A percentile compares a stretch with the other conserved stretches of the same genome.
Conservation (phyloP, 2,797 vertebrate genomes). For the Spheniscus humboldti region DNA sequence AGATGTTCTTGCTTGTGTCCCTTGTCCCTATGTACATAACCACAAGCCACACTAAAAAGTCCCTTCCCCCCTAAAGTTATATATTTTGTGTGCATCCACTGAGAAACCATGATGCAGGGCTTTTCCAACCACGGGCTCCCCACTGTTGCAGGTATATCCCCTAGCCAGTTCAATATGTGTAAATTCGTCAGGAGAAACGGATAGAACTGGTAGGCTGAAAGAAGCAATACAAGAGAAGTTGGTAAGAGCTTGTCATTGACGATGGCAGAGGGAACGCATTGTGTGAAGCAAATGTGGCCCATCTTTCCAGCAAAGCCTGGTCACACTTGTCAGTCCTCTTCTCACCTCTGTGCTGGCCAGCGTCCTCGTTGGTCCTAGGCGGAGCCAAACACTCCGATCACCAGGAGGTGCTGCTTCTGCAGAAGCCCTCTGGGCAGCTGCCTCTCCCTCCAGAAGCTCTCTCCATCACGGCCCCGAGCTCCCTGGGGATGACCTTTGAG, state of each 20-base stretch:
- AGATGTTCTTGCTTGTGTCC: background rate
- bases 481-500: background rate
- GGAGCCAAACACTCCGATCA: background rate
- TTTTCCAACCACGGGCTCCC: background rate
- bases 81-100: background rate
- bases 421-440: background rate
- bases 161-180: background rate
- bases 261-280: background rate
- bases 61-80: background rate
- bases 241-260: background rate
- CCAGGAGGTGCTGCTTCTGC: background rate
- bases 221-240: background rate
- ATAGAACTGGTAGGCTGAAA: background rate
- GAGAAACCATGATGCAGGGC: background rate
- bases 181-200: background rate
- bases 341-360: background rate
- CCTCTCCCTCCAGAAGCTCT: background rate
- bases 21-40: background rate
- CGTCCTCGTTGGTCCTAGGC: background rate
- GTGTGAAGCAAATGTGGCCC: background rate
- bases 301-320: background rate
- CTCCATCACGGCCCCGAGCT: background rate
- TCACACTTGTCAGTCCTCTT: background rate
- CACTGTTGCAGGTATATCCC: background rate
- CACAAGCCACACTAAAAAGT: background rate